A percentile compares a stretch with the other conserved stretches of the same genome.
phyloP scores from a whole-genome alignment of 2,888 invertebrate genomes.

The Polia nebulosa region DNA sequence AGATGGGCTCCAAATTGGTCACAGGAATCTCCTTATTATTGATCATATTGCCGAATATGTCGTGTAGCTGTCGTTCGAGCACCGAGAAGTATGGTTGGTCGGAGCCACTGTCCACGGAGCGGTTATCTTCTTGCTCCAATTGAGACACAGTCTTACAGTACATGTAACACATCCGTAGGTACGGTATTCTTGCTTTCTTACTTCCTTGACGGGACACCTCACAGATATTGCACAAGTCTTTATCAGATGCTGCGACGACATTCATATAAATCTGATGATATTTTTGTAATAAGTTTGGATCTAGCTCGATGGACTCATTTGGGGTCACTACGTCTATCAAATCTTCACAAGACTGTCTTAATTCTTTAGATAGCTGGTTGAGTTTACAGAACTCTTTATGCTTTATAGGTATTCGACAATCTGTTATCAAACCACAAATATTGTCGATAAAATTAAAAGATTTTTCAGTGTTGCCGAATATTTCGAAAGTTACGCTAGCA shows the following conservation, averaged over 20 bases:
- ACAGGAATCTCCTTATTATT: constrained; percentile 93
- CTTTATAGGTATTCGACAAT: constrained; percentile 87
- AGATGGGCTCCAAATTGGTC: constrained; percentile 93
- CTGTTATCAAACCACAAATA: constrained; percentile 84
- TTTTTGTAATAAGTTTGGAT: constrained; percentile 82
- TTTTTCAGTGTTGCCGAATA: constrained; percentile 87
- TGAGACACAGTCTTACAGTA: constrained; percentile 91
- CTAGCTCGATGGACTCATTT: constrained; percentile 72
- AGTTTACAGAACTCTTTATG: constrained; percentile 89
- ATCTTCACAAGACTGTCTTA: constrained; percentile 88
- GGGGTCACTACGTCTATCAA: constrained; percentile 81
- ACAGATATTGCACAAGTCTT: constrained; percentile 84
- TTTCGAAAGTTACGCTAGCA: constrained; percentile 88
- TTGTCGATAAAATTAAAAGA: constrained; percentile 86
- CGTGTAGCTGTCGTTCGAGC: constrained; percentile 89
- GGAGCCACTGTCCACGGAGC: constrained; percentile 71
- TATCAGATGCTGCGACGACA: constrained; percentile 87
- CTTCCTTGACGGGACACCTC: constrained; percentile 82
- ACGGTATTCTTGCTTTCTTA: constrained; percentile 85
- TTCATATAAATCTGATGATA: constrained; percentile 89
- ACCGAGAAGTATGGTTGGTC: constrained; percentile 88
- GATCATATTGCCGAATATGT: constrained; percentile 92
- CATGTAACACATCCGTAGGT: constrained; percentile 90
- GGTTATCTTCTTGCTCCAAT: constrained; percentile 83
- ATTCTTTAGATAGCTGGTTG: constrained; percentile 85